Conservation (phyloP, 2,888 invertebrate species). For the Epiblema foenella region DNA sequence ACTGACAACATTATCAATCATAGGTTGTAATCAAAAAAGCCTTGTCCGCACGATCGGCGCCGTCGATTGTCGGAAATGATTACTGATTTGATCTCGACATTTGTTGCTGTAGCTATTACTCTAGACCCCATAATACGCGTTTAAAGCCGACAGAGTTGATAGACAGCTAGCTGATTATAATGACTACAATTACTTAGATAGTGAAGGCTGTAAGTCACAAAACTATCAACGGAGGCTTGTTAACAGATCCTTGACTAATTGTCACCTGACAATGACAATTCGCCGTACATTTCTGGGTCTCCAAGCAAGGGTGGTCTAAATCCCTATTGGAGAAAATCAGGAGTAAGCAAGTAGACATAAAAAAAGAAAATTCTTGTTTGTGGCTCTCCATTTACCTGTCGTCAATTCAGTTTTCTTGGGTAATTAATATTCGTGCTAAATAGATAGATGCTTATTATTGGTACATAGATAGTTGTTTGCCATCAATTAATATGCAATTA, state of each 20-base stretch:
- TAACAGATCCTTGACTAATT: no score
- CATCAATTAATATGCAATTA: not conserved
- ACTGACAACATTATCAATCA: not conserved
- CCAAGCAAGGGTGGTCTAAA: no score
- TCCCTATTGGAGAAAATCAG: no score
- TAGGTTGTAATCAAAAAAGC: conserved; percentile 1
- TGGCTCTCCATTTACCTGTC: no score
- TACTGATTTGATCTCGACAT: conserved; percentile 17
- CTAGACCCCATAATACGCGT: conserved; percentile 3
- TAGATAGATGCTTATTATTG: no score
- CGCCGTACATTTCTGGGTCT: no score
- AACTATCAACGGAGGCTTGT: not conserved
- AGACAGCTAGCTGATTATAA: not conserved
- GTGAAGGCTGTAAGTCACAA: not conserved
- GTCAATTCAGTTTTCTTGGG: no score
- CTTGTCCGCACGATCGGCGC: conserved; percentile 18
- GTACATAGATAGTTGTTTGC: no score
- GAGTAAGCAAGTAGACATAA: no score
- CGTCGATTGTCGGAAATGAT: conserved; percentile 33
- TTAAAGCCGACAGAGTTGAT: not conserved
- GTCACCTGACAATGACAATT: no score
- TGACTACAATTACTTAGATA: not conserved
- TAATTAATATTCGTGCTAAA: no score
- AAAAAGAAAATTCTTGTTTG: no score
- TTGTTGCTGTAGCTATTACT: conserved; percentile 18